phyloP scores from a whole-genome alignment of 2,113 vertebrate species.

The Rallus limicola region DNA sequence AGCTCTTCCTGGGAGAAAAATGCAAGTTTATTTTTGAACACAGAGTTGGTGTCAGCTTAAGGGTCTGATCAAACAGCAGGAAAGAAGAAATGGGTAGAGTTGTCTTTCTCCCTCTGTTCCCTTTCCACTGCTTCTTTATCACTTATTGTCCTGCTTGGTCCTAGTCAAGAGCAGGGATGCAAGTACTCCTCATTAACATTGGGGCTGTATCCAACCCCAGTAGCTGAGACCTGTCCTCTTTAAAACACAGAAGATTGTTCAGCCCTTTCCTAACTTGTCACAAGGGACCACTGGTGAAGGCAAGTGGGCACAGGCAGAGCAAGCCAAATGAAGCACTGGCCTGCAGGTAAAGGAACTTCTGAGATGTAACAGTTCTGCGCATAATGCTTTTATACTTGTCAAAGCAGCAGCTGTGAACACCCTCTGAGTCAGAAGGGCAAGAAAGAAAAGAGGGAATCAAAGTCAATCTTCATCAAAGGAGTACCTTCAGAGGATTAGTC shows the following conservation, averaged over 20 bases:
- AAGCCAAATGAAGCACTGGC: neutral
- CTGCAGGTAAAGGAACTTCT: neutral
- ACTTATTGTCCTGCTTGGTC: neutral
- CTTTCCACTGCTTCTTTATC: neutral
- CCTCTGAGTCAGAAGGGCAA: neutral
- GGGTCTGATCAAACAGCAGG: neutral
- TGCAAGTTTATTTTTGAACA: neutral
- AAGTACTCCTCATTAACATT: neutral
- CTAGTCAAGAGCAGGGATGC: neutral
- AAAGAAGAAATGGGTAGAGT: neutral
- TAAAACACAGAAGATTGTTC: neutral
- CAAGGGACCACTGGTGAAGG: too few relatives aligned
- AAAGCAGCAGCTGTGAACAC: neutral
- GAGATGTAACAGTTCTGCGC: neutral
- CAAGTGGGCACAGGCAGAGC: accelerated
- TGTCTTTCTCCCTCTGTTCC: neutral
- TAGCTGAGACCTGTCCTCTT: neutral
- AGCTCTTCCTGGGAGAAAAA: neutral
- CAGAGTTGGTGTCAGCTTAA: neutral
- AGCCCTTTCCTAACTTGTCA: neutral
- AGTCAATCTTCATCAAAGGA: neutral
- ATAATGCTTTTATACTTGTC: neutral
- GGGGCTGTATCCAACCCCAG: neutral
- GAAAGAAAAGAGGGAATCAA: neutral
- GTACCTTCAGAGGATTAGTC: neutral